Evolutionary conservation across 2,888 invertebrate species (phyloP).

Genomic region (Gastracanthus pulcherrimus): DNA sequence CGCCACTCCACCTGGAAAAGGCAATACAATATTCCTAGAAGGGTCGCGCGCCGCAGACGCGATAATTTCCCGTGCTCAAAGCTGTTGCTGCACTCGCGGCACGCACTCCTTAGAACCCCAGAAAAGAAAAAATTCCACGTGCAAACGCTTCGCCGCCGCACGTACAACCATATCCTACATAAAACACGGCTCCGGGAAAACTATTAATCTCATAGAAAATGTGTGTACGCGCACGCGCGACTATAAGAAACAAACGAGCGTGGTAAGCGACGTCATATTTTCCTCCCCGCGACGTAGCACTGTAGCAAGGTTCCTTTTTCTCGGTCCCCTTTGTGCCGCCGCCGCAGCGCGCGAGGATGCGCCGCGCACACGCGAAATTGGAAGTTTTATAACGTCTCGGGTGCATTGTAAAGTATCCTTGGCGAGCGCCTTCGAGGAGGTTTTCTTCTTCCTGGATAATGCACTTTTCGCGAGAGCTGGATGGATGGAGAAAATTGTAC

Average conservation of each 20-base stretch:
- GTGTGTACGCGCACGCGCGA: not conserved
- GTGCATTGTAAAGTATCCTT: constrained; percentile 16
- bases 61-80: no score
- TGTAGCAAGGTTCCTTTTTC: no score
- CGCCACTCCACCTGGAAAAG: no score
- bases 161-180: no score
- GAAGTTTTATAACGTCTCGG: constrained; percentile 20
- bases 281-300: not conserved
- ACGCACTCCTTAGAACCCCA: no score
- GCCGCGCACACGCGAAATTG: constrained; percentile 34
- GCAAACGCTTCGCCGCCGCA: not conserved
- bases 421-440: not conserved
- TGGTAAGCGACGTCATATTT: constrained; percentile 53
- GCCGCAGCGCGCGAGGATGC: not conserved
- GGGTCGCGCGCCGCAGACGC: no score
- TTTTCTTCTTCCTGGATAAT: not conserved
- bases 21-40: no score
- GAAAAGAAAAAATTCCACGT: constrained; percentile 3
- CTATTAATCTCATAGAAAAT: constrained; percentile 47
- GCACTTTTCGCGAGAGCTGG: not conserved
- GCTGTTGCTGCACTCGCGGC: no score
- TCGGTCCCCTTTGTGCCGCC: constrained; percentile 6
- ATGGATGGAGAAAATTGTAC: not conserved
- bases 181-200: constrained; percentile 3
- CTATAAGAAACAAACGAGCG: constrained; percentile 47